These are phyloP conservation scores for Notechis scutatus DNA, from an alignment of 2,113 vertebrate species.

Conservation along the genomic window DNA sequence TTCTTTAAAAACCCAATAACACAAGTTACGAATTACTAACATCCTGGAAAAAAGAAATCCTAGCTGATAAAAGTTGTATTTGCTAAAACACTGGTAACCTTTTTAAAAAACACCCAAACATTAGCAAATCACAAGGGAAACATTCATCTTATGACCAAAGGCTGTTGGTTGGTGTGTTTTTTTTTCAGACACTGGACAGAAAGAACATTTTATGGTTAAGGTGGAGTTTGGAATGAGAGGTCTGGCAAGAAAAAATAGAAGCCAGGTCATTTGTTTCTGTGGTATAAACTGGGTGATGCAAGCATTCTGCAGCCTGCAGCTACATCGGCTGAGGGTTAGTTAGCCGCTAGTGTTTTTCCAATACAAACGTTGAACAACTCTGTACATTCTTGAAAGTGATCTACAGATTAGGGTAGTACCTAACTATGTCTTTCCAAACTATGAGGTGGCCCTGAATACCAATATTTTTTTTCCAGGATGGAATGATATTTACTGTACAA, in stretches of 20 bases:
- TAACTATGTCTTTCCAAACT: not conserved
- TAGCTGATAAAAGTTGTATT: not conserved
- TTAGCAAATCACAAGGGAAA: not conserved
- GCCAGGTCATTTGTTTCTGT: not conserved
- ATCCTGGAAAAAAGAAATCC: not conserved
- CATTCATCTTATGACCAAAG: slow-evolving; percentile 10
- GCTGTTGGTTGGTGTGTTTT: not conserved
- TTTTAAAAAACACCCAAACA: not conserved
- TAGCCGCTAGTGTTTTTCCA: slow-evolving; percentile 37
- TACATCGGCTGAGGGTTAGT: not conserved
- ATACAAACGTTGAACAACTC: not conserved
- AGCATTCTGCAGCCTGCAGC: not conserved
- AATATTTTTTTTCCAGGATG: not conserved
- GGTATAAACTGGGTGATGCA: accelerated
- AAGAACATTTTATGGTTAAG: not conserved
- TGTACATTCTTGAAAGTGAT: not conserved
- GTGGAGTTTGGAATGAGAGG: slow-evolving; percentile 25
- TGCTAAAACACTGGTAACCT: not conserved
- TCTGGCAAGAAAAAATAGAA: not conserved
- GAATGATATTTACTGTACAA: not conserved
- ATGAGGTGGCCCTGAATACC: accelerated
- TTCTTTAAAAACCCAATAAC: not conserved
- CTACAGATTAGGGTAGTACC: not conserved
- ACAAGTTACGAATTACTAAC: not conserved
- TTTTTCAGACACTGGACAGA: not conserved